Evolutionary conservation across 1,140 invertebrate genomes (phyloP).

Genomic region (Bradysia coprophila): DNA sequence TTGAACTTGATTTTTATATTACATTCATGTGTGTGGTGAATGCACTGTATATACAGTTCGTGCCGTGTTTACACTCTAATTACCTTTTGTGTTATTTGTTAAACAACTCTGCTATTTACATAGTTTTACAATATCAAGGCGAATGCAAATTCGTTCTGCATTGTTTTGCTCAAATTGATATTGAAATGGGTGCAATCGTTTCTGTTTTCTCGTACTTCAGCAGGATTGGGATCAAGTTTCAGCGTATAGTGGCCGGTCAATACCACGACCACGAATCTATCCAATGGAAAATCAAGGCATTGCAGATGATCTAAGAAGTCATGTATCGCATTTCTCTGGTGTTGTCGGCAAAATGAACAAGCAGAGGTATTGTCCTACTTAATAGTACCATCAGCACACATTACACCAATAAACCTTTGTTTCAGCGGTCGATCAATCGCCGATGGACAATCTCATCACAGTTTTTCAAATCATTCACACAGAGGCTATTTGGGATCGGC

Average conservation of each 20-base stretch:
- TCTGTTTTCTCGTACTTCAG: too few species aligned
- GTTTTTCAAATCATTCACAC: slow-evolving; percentile 61
- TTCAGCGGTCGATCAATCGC: slow-evolving; percentile 39
- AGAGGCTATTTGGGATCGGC: slow-evolving; percentile 46
- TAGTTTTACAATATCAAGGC: too few species aligned
- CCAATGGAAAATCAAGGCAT: slow-evolving; percentile 45
- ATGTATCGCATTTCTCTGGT: slow-evolving; percentile 35
- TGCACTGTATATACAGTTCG: too few species aligned
- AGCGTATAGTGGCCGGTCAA: slow-evolving; percentile 74
- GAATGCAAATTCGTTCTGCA: too few species aligned
- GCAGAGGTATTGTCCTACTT: slow-evolving; percentile 10
- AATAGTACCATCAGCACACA: neutral
- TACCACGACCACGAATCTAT: slow-evolving; percentile 68
- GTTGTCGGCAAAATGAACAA: slow-evolving; percentile 28
- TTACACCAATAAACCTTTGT: neutral
- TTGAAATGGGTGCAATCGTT: too few species aligned
- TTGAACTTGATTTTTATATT: too few species aligned
- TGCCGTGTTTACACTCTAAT: too few species aligned
- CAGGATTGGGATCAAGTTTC: slow-evolving; percentile 87
- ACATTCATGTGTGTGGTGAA: too few species aligned
- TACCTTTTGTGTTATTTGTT: too few species aligned
- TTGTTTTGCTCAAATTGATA: too few species aligned
- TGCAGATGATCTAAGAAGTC: slow-evolving; percentile 41
- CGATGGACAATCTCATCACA: slow-evolving; percentile 71
- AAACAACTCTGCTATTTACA: too few species aligned